Evolutionary conservation across 2,888 invertebrate genomes (phyloP), one percentile per base, ranked within the genome.

Genomic region (Agrilus biguttatus): DNA sequence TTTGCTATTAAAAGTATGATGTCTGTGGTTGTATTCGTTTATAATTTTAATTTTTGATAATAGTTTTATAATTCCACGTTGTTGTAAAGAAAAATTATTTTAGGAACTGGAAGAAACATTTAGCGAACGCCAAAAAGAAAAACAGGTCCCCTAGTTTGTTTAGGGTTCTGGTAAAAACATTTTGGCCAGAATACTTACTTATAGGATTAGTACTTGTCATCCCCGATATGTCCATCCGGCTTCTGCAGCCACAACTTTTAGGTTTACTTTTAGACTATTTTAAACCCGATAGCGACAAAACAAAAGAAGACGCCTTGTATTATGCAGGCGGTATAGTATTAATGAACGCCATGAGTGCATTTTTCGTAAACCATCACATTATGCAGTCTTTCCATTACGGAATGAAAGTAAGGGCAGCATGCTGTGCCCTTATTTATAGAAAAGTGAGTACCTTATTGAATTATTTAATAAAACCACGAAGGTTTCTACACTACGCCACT

Each of bases 371-470:
- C 60, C 81, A 82, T 58, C 73, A 76, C 40, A 69, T 78, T 32
- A 77, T 77, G 58, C 73, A 73, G 43, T 78, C 79, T 6, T 80
- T 79, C 54, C 80, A 84, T 56, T 74, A 83, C 37, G 90, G 90
- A 23, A 83, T 88, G 78, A 76, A 79, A 66, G 75, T 88, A 41
- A 73, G 90, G 51, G 77, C 88, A 1, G 85, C 89, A 0, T 80
- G 83, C 41, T 87, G 88, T 58, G 83, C 87, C 3, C 68, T 91
- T 12, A 76, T 92, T 44, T 90, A 87, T 59, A 77, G 86, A 69
- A 92, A 92, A 78, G 88, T 88, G 64, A 56, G 58, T 55, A 34
- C 14, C 36, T 38, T 10, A 42, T 35, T 37, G 5, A 8, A 33
- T 3, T 23, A n/a, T 28, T 14, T 12, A 40, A 38, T 5, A 14